Conservation (phyloP, 2,797 vertebrate species). For the Heliangelus exortis region DNA sequence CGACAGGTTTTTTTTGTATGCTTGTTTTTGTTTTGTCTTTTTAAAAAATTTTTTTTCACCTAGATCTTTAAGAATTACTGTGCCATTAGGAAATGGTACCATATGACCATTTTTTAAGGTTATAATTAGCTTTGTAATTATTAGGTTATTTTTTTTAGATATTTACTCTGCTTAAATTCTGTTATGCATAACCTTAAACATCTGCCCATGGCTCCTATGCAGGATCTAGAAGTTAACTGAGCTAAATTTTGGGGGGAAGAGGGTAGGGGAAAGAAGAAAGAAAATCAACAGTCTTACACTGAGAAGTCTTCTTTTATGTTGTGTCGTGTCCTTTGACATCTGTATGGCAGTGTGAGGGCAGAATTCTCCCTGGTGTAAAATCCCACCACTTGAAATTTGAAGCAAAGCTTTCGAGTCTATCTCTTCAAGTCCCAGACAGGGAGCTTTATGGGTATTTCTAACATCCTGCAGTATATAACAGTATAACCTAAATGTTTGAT, state of each 20-base stretch:
- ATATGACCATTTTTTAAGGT: background rate
- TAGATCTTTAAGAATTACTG: background rate
- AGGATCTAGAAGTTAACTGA: background rate
- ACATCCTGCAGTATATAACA: background rate
- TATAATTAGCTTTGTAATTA: slow-evolving; percentile 32
- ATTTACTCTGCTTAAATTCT: slow-evolving; percentile 18
- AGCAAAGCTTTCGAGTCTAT: background rate
- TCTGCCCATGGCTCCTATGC: background rate
- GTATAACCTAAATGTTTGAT: background rate
- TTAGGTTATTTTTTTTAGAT: background rate
- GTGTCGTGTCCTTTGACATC: background rate
- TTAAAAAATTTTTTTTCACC: background rate
- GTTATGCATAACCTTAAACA: background rate
- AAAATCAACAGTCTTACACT: background rate
- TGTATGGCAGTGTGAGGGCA: background rate
- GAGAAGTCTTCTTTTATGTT: background rate
- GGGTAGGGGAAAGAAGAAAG: background rate
- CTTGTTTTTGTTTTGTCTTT: background rate
- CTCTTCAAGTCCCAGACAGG: background rate
- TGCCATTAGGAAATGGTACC: background rate
- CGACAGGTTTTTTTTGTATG: too few species aligned
- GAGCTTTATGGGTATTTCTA: background rate
- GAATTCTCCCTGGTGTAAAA: background rate
- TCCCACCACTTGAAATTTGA: background rate
- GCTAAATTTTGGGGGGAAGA: background rate